Base-by-base conservation (phyloP, 1,140 invertebrate genomes). In the Portunus trituberculatus region DNA sequence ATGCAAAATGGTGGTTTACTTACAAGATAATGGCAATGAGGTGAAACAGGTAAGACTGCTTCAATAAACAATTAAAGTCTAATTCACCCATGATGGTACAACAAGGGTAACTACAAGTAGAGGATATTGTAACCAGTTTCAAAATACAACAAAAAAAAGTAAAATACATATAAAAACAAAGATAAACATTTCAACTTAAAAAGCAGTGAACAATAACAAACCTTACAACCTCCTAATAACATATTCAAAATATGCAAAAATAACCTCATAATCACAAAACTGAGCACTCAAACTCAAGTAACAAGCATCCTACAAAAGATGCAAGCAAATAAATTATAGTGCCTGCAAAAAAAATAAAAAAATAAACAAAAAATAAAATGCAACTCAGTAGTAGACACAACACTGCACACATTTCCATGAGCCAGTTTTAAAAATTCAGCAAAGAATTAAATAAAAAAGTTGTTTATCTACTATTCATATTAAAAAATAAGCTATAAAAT, bases 241-340 rank as follows among this genome's bases (percentile, higher is more conserved):
- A 92, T 92, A 92, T 92, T n/a, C 67, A 76, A n/a, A 76, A 76
- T 7, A 76, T n/a, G 67, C 67, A 25, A 20, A 20, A 59, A 59
- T 20, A 59, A 76, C 20, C 67, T 76, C 8, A n/a, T 76, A 8
- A 76, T 76, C 6, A n/a, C 67, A 76, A 76, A 76, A 76, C 1
- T 20, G 6, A 76, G 20, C 6, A 25, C 7, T 20, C 59, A 76
- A 7, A 76, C 10, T 25, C 67, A 76, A n/a, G 6, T 7, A 12
- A 76, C 12, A 76, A 25, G 25, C n/a, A n/a, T 76, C 67, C 67
- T 59, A 59, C 52, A 59, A 20, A 59, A 59, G 52, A 59, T 59
- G 52, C 52, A 59, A 59, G 52, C 67, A 8, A 76, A 76, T n/a
- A 76, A n/a, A 76, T 12, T 25, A n/a, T 20, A 20, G 20, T 76